phyloP scores from a whole-genome alignment of 2,888 invertebrate species.

The Ptycholaimellus sp. region DNA sequence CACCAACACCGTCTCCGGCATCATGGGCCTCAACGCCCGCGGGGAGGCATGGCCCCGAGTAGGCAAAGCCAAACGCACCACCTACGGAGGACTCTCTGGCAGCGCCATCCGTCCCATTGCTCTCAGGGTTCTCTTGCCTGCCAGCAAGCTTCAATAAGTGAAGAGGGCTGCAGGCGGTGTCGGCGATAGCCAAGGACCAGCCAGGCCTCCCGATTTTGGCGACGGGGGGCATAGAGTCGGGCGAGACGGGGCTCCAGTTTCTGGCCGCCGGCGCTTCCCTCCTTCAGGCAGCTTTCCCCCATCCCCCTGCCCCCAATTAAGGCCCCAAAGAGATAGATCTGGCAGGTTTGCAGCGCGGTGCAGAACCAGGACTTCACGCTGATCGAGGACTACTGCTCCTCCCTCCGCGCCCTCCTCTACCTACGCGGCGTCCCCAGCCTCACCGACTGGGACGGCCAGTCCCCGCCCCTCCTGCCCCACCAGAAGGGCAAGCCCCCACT shows the following conservation, averaged over 20 bases:
- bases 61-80: slow-evolving; percentile 42
- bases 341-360: slow-evolving; percentile 70
- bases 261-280: slow-evolving; percentile 71
- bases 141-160: background rate
- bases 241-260: slow-evolving; percentile 79
- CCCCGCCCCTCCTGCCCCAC: slow-evolving; percentile 62
- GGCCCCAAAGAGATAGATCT: too few relatives aligned
- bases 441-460: slow-evolving; percentile 69
- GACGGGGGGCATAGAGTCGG: slow-evolving; percentile 87
- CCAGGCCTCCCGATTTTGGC: slow-evolving; percentile 78
- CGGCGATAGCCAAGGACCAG: slow-evolving; percentile 54
- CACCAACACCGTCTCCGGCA: slow-evolving; percentile 81
- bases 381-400: slow-evolving; percentile 73
- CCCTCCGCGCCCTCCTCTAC: slow-evolving; percentile 56
- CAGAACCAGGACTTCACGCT: slow-evolving; percentile 97
- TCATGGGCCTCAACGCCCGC: slow-evolving; percentile 61
- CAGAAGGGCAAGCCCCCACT: slow-evolving; percentile 82
- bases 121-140: slow-evolving; percentile 27
- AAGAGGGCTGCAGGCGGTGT: slow-evolving; percentile 44
- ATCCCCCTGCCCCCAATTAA: too few relatives aligned
- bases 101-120: slow-evolving; percentile 70
- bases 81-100: slow-evolving; percentile 34
- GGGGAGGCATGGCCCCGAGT: slow-evolving; percentile 75
- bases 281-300: slow-evolving; percentile 44
- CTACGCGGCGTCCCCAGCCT: slow-evolving; percentile 42